phyloP scores from a whole-genome alignment of 2,888 invertebrate genomes.

The Drosophila helvetica region DNA sequence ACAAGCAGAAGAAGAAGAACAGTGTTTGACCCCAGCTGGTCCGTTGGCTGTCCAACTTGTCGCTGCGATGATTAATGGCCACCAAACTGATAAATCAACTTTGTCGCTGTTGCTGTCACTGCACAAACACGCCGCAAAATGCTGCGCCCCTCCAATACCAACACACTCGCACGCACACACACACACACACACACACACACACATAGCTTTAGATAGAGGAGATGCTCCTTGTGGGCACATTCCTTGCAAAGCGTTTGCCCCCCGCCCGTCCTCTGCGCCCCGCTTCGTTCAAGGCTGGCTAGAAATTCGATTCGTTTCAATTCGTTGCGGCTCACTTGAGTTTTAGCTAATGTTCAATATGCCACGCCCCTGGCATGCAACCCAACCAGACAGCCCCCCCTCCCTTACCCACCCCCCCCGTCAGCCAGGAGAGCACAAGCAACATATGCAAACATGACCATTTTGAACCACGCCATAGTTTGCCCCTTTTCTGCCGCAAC shows the following conservation, averaged over 20 bases:
- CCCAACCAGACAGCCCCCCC: not conserved
- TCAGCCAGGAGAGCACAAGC: slow-evolving; percentile 25
- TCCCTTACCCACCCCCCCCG: not conserved
- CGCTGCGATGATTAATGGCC: slow-evolving; percentile 81
- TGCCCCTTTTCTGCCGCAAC: not conserved
- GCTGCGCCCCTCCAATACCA: slow-evolving; percentile 55
- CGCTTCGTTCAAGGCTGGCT: slow-evolving; percentile 35
- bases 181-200: slow-evolving; percentile 1
- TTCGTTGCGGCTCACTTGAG: slow-evolving; percentile 76
- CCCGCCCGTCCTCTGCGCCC: not conserved
- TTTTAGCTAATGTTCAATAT: slow-evolving; percentile 76
- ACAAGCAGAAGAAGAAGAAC: slow-evolving; percentile 40
- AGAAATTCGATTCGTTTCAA: slow-evolving; percentile 69
- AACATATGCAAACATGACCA: slow-evolving; percentile 74
- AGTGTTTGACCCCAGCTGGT: slow-evolving; percentile 76
- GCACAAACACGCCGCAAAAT: slow-evolving; percentile 75
- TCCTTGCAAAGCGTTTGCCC: slow-evolving; percentile 13
- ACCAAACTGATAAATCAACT: slow-evolving; percentile 81
- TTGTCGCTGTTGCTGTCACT: slow-evolving; percentile 78
- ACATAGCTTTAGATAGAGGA: not conserved
- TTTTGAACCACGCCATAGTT: slow-evolving; percentile 41
- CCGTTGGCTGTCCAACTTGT: slow-evolving; percentile 80
- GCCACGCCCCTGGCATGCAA: slow-evolving; percentile 58
- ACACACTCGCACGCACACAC: slow-evolving; percentile 24
- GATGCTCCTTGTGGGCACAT: slow-evolving; percentile 30